Evolutionary conservation across 2,797 vertebrate genomes (phyloP), one percentile per base, ranked within the genome.

Genomic region (Valencia hispanica): DNA sequence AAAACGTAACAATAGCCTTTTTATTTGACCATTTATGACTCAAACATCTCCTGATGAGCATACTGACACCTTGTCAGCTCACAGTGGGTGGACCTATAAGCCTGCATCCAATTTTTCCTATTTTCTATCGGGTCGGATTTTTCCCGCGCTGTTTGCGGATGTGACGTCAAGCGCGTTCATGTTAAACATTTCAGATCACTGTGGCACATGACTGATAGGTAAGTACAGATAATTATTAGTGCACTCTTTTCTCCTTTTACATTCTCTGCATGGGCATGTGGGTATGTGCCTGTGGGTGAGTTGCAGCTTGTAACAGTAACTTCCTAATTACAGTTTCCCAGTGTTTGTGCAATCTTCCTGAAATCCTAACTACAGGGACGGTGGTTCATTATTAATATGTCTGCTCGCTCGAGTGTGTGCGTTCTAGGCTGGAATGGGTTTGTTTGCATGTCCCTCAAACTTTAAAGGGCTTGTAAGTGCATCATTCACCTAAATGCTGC

Each of bases 351-450:
- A 90, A 90, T 90, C 91, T 93, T 89, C 88, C 89, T 90, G 88
- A 89, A 92, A 90, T 88, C 86, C 90, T 93, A 93, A 93, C 91
- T 89, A 81, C 88, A 79, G 90, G 91, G 91, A 93, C 86, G 84
- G 81, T 75, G 69, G 77, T 88, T 81, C 91, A 90, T 93, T 92
- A 93, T 93, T 92, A 89, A 93, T 93, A 89, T 82, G 59, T 84
- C 86, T 81, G 84, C 78, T 77, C n/a, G 76, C 78, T 63, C 83
- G 86, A 81, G 88, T 22, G 47, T 78, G 85, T 61, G 74, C 66
- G 69, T 78, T 73, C 77, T 83, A 72, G 39, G 75, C 72, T 78
- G 34, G n/a, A 27, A 79, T 63, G 73, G 48, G 75, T 79, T 22
- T 10, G 30, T 61, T 61, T 61, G 32, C 8, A 4, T 5, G 5